phyloP scores from a whole-genome alignment of 1,140 invertebrate species.

The Drosophila sucinea region DNA sequence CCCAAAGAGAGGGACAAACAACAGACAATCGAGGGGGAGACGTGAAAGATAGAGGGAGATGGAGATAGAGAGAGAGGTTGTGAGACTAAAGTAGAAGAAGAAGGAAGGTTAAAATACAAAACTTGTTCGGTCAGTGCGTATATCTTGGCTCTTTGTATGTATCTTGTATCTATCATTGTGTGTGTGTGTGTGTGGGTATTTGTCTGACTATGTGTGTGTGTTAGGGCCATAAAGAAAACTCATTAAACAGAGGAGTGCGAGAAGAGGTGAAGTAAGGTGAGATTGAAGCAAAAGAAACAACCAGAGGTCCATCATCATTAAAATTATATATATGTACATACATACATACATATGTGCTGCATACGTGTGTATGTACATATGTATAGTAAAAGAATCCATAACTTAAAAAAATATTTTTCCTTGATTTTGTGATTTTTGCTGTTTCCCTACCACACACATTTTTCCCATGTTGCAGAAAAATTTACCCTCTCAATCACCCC shows the following conservation, averaged over 20 bases:
- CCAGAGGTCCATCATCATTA: conserved; percentile 35
- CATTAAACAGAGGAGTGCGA: conserved; percentile 71
- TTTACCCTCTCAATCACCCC: background rate
- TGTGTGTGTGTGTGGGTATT: conserved; percentile 26
- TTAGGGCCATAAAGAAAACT: conserved; percentile 76
- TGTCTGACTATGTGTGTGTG: conserved; percentile 31
- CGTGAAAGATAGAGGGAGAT: background rate
- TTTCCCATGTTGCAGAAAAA: conserved; percentile 11
- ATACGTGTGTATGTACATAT: conserved; percentile 12
- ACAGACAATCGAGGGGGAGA: background rate
- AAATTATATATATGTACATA: background rate
- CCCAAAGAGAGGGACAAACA: conserved; percentile 24
- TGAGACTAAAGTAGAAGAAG: conserved; percentile 24
- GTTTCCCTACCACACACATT: background rate
- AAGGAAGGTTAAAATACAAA: conserved; percentile 42
- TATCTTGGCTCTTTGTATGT: conserved; percentile 44
- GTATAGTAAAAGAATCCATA: conserved; percentile 48
- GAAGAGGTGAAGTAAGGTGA: conserved; percentile 37
- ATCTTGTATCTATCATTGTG: conserved; percentile 44
- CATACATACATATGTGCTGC: background rate
- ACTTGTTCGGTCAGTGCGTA: conserved; percentile 80
- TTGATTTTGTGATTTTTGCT: conserved; percentile 45
- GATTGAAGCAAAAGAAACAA: conserved; percentile 73
- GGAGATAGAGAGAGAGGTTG: conserved; percentile 7
- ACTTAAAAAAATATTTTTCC: conserved; percentile 30